Base-by-base conservation (phyloP, 1,140 invertebrate species). In the Rhynchophorus ferrugineus region DNA sequence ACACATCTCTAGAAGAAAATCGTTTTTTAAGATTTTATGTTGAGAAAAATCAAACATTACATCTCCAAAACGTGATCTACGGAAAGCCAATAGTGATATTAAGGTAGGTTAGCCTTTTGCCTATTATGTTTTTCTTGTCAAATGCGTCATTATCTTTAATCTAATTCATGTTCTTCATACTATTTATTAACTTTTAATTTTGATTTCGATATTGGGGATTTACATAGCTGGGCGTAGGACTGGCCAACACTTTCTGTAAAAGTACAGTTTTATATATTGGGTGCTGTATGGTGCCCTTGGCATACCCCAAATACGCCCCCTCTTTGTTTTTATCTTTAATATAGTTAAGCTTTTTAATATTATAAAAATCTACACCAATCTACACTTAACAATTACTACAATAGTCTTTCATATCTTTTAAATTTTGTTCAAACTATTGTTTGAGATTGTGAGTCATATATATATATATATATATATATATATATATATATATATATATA, bases 141-240 rank as follows among this genome's bases (percentile, higher is more conserved):
- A 54, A 41, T 54, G 51, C 51, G 51, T 54, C 51, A 54, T 54
- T 41, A 18, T 29, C 21, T 20, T 14, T 54, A 54, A 54, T 54
- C 37, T 44, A 41, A 45, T 53, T 53, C 50, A 46, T 50, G 48
- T 20, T 34, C 38, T 42, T 50, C 16, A 44, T 3, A 17, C 17
- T 50, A 14, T 16, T 5, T 19, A 35, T 21, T 18, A 20, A 41
- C 36, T 41, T 24, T 20, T 39, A 35, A 47, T 36, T 39, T 24
- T 41, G 19, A 22, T 38, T 47, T 42, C 18, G 20, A 19, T 24
- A n/a, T n/a, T n/a, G n/a, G n/a, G n/a, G n/a, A n/a, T n/a, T n/a
- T n/a, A n/a, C n/a, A n/a, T n/a, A n/a, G n/a, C n/a, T n/a, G n/a
- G n/a, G n/a, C n/a, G n/a, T n/a, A n/a, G n/a, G n/a, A n/a, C n/a